These are phyloP conservation scores for Prosapia bicincta DNA, from an alignment of 2,888 invertebrate species.

Conservation along the genomic window DNA sequence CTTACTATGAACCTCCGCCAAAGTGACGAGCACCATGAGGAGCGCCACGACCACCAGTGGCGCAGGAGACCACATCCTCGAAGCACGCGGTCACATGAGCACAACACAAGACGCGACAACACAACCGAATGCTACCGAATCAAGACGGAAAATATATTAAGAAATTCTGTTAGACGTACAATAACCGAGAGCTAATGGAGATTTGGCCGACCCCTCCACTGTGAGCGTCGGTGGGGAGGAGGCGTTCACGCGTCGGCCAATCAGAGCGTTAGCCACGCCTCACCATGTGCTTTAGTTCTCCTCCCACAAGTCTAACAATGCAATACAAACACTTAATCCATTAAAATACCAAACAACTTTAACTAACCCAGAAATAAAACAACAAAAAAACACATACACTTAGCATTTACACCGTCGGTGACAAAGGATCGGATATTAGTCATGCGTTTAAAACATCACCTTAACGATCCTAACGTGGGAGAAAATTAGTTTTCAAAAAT, in stretches of 20 bases:
- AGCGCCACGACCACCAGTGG: conserved; percentile 45
- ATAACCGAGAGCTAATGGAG: conserved; percentile 25
- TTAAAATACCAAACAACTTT: conserved; percentile 19
- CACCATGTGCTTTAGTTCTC: conserved; percentile 12
- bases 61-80: conserved; percentile 37
- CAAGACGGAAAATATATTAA: conserved; percentile 28
- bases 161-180: conserved; percentile 21
- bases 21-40: conserved; percentile 53
- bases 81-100: conserved; percentile 11
- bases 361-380: neutral
- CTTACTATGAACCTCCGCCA: conserved; percentile 45
- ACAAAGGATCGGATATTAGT: neutral
- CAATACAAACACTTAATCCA: neutral
- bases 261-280: conserved; percentile 7
- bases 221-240: conserved; percentile 2
- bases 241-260: conserved; percentile 12
- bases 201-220: conserved; percentile 21
- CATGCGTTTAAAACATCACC: neutral
- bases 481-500: too few species aligned
- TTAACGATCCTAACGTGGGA: too few species aligned
- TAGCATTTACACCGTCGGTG: neutral
- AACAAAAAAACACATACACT: neutral
- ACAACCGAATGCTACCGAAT: conserved; percentile 9
- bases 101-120: conserved; percentile 5
- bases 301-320: conserved; percentile 4